phyloP scores from a whole-genome alignment of 1,140 invertebrate genomes.

The Leptinotarsa lineolata region DNA sequence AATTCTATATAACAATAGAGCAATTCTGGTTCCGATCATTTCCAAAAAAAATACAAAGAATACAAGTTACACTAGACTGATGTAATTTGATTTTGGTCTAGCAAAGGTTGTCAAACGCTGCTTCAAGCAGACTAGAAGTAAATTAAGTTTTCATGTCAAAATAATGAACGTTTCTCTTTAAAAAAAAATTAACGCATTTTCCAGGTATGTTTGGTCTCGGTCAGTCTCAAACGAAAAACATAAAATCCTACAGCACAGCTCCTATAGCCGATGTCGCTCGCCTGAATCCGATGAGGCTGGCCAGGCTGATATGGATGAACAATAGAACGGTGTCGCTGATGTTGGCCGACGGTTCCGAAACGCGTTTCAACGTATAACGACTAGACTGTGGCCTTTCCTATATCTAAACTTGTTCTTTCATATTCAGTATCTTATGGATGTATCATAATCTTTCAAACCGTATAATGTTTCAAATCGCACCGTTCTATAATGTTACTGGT shows the following conservation, averaged over 20 bases:
- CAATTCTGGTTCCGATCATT: too few relatives aligned
- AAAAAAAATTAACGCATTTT: slow-evolving; percentile 13
- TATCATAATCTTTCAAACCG: slow-evolving; percentile 16
- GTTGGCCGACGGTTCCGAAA: slow-evolving; percentile 90
- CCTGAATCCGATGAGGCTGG: slow-evolving; percentile 84
- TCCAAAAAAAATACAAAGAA: too few relatives aligned
- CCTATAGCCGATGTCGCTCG: slow-evolving; percentile 87
- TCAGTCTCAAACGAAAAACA: slow-evolving; percentile 87
- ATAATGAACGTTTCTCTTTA: too few relatives aligned
- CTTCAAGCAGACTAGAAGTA: too few relatives aligned
- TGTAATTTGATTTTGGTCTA: too few relatives aligned
- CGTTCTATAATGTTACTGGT: slow-evolving; percentile 10
- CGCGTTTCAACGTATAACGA: slow-evolving; percentile 81
- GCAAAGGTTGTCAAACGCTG: too few relatives aligned
- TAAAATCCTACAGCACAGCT: slow-evolving; percentile 91
- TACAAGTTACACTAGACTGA: too few relatives aligned
- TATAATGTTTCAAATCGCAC: slow-evolving; percentile 15
- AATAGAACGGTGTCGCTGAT: slow-evolving; percentile 89
- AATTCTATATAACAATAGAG: too few relatives aligned
- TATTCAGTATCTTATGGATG: slow-evolving; percentile 12
- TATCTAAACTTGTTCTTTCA: not conserved
- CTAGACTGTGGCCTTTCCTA: not conserved
- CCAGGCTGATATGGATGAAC: slow-evolving; percentile 89
- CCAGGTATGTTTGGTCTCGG: slow-evolving; percentile 88
- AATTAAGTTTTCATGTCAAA: too few relatives aligned